Percentiles rank a stretch among this genome's conserved stretches.
Evolutionary conservation across 2,113 vertebrate species (phyloP).

Genomic region (Entomyzon cyanotis): DNA sequence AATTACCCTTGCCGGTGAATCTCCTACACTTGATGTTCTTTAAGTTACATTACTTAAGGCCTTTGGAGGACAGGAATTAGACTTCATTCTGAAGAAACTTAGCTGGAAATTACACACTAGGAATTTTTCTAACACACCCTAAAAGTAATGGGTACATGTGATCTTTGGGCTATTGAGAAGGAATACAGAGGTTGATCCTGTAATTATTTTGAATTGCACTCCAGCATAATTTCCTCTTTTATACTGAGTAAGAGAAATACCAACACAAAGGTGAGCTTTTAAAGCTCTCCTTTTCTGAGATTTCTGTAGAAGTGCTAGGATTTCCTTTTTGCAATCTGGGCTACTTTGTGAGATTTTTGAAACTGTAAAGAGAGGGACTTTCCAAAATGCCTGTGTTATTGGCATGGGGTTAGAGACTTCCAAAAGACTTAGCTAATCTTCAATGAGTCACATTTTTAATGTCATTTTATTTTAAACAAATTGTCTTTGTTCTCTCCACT

Average conservation of each 20-base stretch:
- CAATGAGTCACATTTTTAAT: neutral
- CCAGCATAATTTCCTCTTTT: neutral
- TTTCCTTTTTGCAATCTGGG: neutral
- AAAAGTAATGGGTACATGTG: neutral
- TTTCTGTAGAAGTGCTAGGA: neutral
- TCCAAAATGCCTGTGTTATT: neutral
- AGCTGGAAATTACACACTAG: neutral
- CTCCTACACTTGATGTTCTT: neutral
- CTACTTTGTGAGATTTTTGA: neutral
- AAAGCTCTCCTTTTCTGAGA: neutral
- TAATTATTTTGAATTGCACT: neutral
- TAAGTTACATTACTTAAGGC: neutral
- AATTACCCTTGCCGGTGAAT: neutral
- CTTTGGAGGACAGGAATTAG: neutral
- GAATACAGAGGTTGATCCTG: neutral
- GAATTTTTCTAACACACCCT: neutral
- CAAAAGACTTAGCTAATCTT: neutral
- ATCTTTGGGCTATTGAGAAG: conserved; percentile 8
- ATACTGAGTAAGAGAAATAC: neutral
- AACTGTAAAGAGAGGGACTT: neutral
- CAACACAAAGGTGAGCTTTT: neutral
- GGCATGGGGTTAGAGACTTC: neutral
- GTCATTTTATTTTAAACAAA: neutral
- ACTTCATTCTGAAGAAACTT: conserved; percentile 1
- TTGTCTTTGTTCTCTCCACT: neutral